phyloP scores from a whole-genome alignment of 2,888 invertebrate species.

The Cistogaster globosa region DNA sequence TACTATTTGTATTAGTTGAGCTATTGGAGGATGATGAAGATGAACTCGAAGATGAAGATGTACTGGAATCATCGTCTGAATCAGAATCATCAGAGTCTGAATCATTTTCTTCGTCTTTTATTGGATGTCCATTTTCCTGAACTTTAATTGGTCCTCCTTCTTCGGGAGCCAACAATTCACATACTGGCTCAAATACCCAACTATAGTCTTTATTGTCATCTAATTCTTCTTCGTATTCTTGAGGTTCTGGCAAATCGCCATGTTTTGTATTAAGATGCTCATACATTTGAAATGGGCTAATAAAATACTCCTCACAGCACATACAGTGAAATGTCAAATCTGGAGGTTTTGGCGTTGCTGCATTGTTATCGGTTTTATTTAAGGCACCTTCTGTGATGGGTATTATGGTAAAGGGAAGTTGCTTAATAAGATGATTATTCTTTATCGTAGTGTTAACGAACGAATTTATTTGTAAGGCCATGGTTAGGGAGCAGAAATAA shows the following conservation, averaged over 20 bases:
- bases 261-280: slow-evolving; percentile 81
- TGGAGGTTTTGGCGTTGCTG: slow-evolving; percentile 76
- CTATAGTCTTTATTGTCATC: slow-evolving; percentile 79
- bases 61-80: slow-evolving; percentile 74
- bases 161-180: slow-evolving; percentile 74
- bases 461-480: slow-evolving; percentile 66
- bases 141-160: slow-evolving; percentile 27
- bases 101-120: slow-evolving; percentile 72
- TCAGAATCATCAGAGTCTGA: slow-evolving; percentile 74
- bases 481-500: slow-evolving; percentile 5
- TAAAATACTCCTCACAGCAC: slow-evolving; percentile 81
- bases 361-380: slow-evolving; percentile 30
- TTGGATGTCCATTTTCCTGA: slow-evolving; percentile 26
- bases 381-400: slow-evolving; percentile 76
- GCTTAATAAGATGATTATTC: slow-evolving; percentile 35
- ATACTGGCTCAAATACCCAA: slow-evolving; percentile 82
- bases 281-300: slow-evolving; percentile 80
- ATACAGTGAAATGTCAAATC: slow-evolving; percentile 83
- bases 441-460: slow-evolving; percentile 21
- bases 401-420: slow-evolving; percentile 79
- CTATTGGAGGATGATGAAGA: slow-evolving; percentile 70
- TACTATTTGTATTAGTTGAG: slow-evolving; percentile 56
- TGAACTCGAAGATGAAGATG: slow-evolving; percentile 70
- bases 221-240: slow-evolving; percentile 72
- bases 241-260: slow-evolving; percentile 74